A percentile compares a stretch with the other conserved stretches of the same genome.
Evolutionary conservation across 1,140 invertebrate genomes (phyloP).

Genomic region (Conus ventricosus): DNA sequence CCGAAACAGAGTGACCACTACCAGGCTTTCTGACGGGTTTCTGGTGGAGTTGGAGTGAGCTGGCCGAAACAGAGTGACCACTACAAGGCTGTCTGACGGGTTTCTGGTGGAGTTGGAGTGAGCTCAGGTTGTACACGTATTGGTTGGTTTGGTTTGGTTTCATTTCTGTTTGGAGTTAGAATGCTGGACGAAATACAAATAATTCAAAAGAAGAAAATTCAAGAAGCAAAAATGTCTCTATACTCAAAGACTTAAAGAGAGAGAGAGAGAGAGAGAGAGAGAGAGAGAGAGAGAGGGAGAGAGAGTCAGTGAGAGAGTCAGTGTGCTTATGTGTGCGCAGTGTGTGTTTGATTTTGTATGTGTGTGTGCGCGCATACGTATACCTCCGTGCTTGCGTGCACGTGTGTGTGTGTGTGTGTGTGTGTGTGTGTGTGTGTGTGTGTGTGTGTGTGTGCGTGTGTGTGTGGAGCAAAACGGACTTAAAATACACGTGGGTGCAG

Average conservation of each 20-base stretch:
- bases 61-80: no score
- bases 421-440: background rate
- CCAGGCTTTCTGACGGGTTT: no score
- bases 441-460: background rate
- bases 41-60: no score
- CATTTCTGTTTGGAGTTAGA: background rate
- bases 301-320: background rate
- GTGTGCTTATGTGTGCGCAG: background rate
- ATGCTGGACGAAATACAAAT: background rate
- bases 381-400: background rate
- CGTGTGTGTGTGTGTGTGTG: background rate
- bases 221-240: no score
- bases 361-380: background rate
- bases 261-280: background rate
- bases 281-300: no score
- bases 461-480: background rate
- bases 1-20: no score
- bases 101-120: background rate
- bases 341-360: background rate
- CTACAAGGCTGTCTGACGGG: no score
- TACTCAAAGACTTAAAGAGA: no score
- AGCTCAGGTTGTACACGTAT: background rate
- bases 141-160: background rate
- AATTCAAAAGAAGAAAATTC: background rate
- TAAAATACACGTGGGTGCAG: no score